Percentiles rank a stretch among this genome's conserved stretches.
Evolutionary conservation across 1,140 invertebrate genomes (phyloP).

Genomic region (Papilio glaucus): DNA sequence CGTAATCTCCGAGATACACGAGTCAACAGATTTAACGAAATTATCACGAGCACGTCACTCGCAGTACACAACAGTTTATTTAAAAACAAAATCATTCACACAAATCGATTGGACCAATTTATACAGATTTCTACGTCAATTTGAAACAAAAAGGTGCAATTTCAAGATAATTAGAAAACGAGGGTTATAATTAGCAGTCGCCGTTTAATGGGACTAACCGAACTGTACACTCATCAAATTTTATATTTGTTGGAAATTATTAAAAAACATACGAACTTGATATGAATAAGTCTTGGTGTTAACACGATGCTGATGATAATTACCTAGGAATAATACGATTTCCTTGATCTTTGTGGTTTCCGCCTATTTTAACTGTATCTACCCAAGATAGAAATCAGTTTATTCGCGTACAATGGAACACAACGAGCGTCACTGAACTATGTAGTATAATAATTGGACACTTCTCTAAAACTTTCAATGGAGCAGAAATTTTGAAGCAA

Average conservation of each 20-base stretch:
- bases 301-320: too few species aligned
- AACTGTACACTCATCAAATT: too few species aligned
- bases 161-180: too few species aligned
- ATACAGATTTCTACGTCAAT: too few species aligned
- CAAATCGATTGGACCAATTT: not conserved
- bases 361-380: not conserved
- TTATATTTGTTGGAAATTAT: too few species aligned
- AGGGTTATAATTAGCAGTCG: too few species aligned
- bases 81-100: not conserved
- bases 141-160: too few species aligned
- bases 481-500: conserved; percentile 2
- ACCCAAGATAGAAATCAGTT: not conserved
- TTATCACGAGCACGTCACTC: not conserved
- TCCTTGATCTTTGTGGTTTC: not conserved
- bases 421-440: not conserved
- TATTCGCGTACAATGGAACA: not conserved
- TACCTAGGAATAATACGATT: not conserved
- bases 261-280: too few species aligned
- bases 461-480: not conserved
- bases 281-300: too few species aligned
- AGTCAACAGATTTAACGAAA: conserved; percentile 7
- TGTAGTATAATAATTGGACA: not conserved
- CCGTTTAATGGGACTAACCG: too few species aligned
- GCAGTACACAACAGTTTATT: not conserved
- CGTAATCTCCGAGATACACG: conserved; percentile 6